A percentile compares a stretch with the other conserved stretches of the same genome.
These are phyloP conservation scores for Apus apus DNA, from an alignment of 2,113 vertebrate species.

Conservation along the genomic window DNA sequence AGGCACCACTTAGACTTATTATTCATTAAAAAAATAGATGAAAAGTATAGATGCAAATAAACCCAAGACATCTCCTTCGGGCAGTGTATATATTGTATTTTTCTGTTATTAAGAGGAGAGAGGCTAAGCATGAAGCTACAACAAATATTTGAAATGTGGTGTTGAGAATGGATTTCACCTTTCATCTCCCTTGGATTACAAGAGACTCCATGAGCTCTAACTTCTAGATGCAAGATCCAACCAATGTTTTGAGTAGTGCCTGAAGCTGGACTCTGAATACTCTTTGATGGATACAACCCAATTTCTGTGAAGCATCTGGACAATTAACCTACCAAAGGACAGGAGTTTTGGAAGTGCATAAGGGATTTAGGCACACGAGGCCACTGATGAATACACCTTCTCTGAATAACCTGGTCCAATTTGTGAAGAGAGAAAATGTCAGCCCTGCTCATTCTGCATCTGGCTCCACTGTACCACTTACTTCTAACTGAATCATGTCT, in stretches of 20 bases:
- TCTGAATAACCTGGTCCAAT: background rate
- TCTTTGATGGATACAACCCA: background rate
- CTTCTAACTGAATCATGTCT: background rate
- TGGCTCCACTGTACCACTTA: background rate
- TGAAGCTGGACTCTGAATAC: background rate
- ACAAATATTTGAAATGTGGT: background rate
- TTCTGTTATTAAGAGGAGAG: background rate
- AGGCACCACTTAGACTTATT: background rate
- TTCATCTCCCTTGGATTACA: background rate
- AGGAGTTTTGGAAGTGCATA: background rate
- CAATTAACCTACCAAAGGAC: background rate
- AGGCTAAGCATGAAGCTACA: background rate
- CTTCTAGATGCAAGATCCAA: background rate
- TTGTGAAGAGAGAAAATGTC: background rate
- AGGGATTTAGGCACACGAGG: background rate
- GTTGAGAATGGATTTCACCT: background rate
- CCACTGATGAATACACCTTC: background rate
- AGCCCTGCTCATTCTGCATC: fast-evolving
- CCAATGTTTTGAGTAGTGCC: background rate
- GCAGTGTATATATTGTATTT: background rate
- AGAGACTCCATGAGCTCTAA: background rate
- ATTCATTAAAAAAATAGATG: background rate
- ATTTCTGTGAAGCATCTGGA: background rate
- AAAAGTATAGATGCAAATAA: background rate
- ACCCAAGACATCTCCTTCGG: background rate